phyloP scores from a whole-genome alignment of 2,888 invertebrate genomes.

The Pelosia muscerda region DNA sequence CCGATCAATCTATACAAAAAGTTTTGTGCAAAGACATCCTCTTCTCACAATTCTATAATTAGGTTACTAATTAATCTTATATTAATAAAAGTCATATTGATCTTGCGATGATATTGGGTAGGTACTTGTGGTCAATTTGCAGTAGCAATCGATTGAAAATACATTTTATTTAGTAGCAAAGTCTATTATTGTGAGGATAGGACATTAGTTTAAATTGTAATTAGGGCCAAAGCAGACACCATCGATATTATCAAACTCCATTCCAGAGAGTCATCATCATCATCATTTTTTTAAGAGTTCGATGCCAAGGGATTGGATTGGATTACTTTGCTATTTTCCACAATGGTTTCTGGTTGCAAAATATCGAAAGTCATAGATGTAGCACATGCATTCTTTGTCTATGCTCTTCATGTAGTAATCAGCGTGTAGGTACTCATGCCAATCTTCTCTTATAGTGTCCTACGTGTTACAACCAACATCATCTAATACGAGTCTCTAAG shows the following conservation, averaged over 20 bases:
- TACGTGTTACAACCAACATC: background rate
- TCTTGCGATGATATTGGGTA: background rate
- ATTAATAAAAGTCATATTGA: slow-evolving; percentile 4
- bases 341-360: background rate
- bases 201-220: background rate
- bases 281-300: background rate
- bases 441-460: background rate
- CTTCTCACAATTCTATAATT: slow-evolving; percentile 20
- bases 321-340: background rate
- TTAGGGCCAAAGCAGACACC: background rate
- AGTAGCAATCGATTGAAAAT: background rate
- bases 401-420: background rate
- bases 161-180: background rate
- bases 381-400: background rate
- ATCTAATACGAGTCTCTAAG: background rate
- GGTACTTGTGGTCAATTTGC: background rate
- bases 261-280: background rate
- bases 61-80: slow-evolving; percentile 19
- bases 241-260: background rate
- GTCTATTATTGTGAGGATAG: background rate
- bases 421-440: background rate
- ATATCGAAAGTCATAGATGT: background rate
- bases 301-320: background rate
- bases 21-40: slow-evolving; percentile 42
- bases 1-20: slow-evolving; percentile 7